phyloP scores from a whole-genome alignment of 2,888 invertebrate species.

The Drosophila engyochracea region DNA sequence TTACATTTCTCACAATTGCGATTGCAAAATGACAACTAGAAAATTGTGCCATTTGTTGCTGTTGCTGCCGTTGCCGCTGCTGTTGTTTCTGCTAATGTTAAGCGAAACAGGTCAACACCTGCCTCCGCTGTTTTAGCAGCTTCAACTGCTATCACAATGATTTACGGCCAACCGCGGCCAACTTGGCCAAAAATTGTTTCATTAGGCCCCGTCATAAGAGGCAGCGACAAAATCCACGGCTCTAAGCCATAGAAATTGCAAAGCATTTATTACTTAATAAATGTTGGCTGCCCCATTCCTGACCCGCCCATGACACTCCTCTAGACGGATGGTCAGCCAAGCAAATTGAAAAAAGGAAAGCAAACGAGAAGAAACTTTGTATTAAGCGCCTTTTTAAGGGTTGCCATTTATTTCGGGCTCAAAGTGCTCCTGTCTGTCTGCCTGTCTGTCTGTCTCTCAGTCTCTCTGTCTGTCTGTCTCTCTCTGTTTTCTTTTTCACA shows the following conservation, averaged over 20 bases:
- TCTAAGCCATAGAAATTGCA: constrained; percentile 63
- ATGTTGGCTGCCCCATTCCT: constrained; percentile 24
- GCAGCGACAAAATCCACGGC: constrained; percentile 42
- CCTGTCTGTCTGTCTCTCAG: neutral
- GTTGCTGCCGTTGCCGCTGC: constrained; percentile 34
- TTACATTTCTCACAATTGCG: constrained; percentile 62
- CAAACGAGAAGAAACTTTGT: constrained; percentile 44
- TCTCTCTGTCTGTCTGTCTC: neutral
- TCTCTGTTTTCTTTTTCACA: constrained; percentile 45
- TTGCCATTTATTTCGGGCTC: constrained; percentile 51
- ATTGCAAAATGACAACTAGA: constrained; percentile 59
- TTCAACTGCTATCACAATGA: constrained; percentile 41
- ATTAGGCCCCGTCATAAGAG: constrained; percentile 17
- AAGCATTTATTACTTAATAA: constrained; percentile 77
- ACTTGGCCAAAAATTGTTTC: constrained; percentile 27
- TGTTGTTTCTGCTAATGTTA: constrained; percentile 10
- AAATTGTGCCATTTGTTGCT: constrained; percentile 66
- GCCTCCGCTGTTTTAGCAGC: constrained; percentile 42
- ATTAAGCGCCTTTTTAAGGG: constrained; percentile 64
- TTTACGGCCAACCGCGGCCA: constrained; percentile 36
- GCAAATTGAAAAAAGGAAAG: constrained; percentile 61
- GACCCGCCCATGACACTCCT: neutral
- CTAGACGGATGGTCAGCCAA: constrained; percentile 8
- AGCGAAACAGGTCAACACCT: constrained; percentile 44
- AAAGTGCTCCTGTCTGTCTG: constrained; percentile 33